phyloP scores from a whole-genome alignment of 2,113 vertebrate genomes.

The Alectura lathami region DNA sequence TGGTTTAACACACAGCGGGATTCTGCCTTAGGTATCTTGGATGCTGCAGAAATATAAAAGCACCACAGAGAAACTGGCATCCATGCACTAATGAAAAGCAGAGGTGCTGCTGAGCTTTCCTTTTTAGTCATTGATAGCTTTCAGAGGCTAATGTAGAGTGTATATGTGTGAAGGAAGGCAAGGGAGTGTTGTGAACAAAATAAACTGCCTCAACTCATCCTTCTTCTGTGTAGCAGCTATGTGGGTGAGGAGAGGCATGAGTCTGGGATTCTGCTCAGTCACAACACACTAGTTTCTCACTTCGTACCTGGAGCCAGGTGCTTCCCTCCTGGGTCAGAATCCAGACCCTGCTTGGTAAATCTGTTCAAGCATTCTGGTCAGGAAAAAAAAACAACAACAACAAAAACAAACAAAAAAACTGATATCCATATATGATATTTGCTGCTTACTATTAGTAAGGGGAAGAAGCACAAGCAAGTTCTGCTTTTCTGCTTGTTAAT shows the following conservation, averaged over 20 bases:
- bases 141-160: background rate
- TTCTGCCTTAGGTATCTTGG: background rate
- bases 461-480: background rate
- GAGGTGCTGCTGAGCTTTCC: background rate
- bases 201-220: background rate
- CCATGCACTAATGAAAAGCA: background rate
- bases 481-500: background rate
- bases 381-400: background rate
- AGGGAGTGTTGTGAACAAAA: background rate
- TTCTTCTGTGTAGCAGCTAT: background rate
- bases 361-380: background rate
- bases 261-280: background rate
- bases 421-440: background rate
- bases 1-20: background rate
- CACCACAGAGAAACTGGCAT: background rate
- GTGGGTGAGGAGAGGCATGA: background rate
- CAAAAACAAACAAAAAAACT: background rate
- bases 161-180: background rate
- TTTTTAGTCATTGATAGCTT: background rate
- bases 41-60: background rate
- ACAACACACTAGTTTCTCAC: background rate
- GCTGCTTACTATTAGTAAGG: background rate
- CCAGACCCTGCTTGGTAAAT: background rate
- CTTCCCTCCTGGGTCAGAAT: background rate
- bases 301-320: background rate